Evolutionary conservation across 2,797 vertebrate species (phyloP).

Genomic region (Bradypodion ventrale): DNA sequence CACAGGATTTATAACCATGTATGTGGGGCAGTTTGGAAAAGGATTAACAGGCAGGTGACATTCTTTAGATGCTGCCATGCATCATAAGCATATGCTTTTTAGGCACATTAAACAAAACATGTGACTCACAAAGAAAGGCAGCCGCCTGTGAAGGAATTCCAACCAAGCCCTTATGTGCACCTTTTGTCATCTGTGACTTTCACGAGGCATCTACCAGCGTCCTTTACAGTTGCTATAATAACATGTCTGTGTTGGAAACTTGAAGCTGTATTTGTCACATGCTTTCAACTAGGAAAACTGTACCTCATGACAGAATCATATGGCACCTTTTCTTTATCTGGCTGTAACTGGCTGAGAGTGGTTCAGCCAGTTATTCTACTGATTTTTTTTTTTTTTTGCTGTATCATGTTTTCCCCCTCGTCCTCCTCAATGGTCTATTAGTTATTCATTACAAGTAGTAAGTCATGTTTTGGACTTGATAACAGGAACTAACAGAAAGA

Average conservation of each 20-base stretch:
- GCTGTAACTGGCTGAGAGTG: conserved; percentile 43
- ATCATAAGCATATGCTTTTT: not conserved
- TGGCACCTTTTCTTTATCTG: conserved; percentile 46
- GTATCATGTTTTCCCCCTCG: not conserved
- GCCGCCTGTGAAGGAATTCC: conserved; percentile 21
- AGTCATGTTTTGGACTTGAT: conserved; percentile 40
- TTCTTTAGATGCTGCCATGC: not conserved
- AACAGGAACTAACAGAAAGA: conserved; percentile 47
- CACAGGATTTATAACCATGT: not conserved
- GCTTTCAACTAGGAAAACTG: conserved; percentile 58
- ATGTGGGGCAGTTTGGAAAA: not conserved
- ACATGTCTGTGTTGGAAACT: conserved; percentile 65
- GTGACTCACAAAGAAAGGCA: not conserved
- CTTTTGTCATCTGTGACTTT: conserved; percentile 58
- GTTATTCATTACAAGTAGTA: conserved; percentile 40
- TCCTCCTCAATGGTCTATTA: conserved; percentile 38
- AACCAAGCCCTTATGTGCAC: conserved; percentile 40
- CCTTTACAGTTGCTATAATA: conserved; percentile 61
- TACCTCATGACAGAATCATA: conserved; percentile 42
- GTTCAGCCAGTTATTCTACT: conserved; percentile 53
- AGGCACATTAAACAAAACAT: not conserved
- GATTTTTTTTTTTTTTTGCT: conserved; percentile 43
- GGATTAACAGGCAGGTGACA: not conserved
- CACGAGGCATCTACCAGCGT: conserved; percentile 60
- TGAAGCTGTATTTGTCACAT: conserved; percentile 50